These are phyloP conservation scores for Nymphicus hollandicus DNA, from an alignment of 2,113 vertebrate genomes.

Conservation along the genomic window DNA sequence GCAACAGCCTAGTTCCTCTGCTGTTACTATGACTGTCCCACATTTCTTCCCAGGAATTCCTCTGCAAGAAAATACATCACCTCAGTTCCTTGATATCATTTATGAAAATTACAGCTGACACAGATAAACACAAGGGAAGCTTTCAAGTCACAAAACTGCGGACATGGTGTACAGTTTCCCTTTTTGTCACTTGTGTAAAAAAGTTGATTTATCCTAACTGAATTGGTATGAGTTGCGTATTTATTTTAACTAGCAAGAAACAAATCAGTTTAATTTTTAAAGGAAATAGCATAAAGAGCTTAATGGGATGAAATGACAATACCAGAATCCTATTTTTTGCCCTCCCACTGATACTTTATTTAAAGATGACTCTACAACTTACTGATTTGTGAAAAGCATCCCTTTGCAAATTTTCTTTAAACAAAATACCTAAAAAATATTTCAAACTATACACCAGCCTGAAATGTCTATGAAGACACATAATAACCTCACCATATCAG, in stretches of 20 bases:
- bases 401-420: neutral
- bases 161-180: neutral
- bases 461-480: neutral
- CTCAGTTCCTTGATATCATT: neutral
- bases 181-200: neutral
- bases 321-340: neutral
- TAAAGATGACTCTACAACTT: neutral
- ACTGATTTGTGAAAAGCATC: neutral
- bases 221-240: neutral
- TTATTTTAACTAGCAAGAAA: neutral
- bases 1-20: conserved; percentile 94
- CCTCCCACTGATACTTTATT: neutral
- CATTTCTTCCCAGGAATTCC: conserved; percentile 96
- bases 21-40: conserved; percentile 91
- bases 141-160: neutral
- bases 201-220: neutral
- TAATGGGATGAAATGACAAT: neutral
- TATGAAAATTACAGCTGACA: neutral
- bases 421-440: neutral
- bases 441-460: neutral
- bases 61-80: conserved; percentile 71
- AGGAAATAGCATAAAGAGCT: neutral
- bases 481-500: neutral
- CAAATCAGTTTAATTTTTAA: neutral
- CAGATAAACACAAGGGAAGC: neutral